phyloP scores from a whole-genome alignment of 2,113 vertebrate species.

The Zosterops japonicus region DNA sequence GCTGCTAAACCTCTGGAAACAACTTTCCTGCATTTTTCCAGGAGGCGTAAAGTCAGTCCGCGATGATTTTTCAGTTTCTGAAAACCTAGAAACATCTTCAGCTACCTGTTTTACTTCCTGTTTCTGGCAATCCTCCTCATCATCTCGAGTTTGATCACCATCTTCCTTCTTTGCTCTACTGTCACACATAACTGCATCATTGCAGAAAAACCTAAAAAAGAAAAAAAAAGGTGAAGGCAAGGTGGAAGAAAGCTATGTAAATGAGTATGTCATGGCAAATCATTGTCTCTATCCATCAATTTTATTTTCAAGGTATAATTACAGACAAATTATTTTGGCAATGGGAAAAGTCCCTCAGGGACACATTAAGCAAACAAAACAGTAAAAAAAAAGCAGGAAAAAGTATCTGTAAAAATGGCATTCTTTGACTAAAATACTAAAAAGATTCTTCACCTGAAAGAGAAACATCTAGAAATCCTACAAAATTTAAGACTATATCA shows the following conservation, averaged over 20 bases:
- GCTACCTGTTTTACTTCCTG: not conserved
- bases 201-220: slow-evolving; percentile 83
- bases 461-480: not conserved
- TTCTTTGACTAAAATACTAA: not conserved
- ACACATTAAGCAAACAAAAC: not conserved
- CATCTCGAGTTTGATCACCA: not conserved
- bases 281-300: not conserved
- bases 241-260: not conserved
- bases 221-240: not conserved
- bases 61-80: not conserved
- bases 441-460: not conserved
- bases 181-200: not conserved
- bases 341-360: not conserved
- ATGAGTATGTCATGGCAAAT: not conserved
- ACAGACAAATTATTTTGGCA: not conserved
- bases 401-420: not conserved
- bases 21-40: slow-evolving; percentile 62
- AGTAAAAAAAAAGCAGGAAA: not conserved
- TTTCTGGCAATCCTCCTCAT: not conserved
- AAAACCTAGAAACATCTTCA: not conserved
- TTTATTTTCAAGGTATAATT: not conserved
- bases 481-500: not conserved
- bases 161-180: not conserved
- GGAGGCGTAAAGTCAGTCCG: not conserved
- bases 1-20: slow-evolving; percentile 77